phyloP scores from a whole-genome alignment of 2,113 vertebrate species.

The Rostratula benghalensis region DNA sequence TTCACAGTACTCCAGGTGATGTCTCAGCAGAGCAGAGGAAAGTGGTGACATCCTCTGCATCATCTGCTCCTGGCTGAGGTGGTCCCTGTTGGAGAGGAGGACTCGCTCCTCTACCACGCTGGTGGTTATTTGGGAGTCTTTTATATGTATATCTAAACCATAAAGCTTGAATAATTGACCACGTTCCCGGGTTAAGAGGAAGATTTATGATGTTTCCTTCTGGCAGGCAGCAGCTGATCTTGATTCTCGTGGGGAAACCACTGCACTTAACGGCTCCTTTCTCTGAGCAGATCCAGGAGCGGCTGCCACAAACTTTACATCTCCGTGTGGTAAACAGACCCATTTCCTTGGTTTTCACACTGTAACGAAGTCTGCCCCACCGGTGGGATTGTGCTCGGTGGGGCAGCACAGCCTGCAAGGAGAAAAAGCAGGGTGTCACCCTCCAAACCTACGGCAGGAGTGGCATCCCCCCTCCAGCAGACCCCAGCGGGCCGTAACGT shows the following conservation, averaged over 20 bases:
- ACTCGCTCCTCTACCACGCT: neutral
- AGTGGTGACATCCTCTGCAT: neutral
- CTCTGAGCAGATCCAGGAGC: neutral
- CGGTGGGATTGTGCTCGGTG: neutral
- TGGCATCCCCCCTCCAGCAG: neutral
- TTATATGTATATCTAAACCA: constrained; percentile 8
- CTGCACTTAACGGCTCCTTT: constrained; percentile 19
- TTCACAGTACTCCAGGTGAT: neutral
- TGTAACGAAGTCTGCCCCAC: neutral
- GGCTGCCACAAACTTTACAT: neutral
- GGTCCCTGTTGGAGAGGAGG: neutral
- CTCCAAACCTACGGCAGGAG: neutral
- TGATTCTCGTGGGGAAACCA: constrained; percentile 11
- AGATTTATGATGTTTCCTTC: constrained; percentile 54
- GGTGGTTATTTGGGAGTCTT: neutral
- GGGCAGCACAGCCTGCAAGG: neutral
- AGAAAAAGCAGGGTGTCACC: neutral
- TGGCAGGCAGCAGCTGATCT: constrained; percentile 38
- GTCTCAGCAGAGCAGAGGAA: no score
- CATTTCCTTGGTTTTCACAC: neutral
- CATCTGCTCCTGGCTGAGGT: neutral
- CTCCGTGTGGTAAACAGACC: neutral
- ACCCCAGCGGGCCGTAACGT: neutral
- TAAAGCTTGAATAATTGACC: constrained; percentile 60
- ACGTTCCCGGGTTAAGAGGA: constrained; percentile 54